Percentiles rank a stretch among this genome's conserved stretches.
These are phyloP conservation scores for Hyperoodon ampullatus DNA, from an alignment of 2,113 vertebrate species.

Conservation along the genomic window DNA sequence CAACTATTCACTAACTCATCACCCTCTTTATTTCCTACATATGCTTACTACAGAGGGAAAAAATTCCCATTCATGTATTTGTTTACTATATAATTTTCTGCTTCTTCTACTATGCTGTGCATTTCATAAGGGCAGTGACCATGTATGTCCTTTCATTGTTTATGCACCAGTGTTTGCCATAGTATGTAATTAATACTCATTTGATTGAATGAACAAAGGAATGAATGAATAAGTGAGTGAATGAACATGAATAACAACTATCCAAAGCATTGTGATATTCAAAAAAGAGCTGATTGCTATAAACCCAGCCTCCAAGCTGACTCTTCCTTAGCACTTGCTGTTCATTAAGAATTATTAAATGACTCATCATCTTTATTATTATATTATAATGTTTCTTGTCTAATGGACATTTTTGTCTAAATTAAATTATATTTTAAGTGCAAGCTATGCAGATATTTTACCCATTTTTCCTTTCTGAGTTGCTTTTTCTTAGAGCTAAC, in stretches of 20 bases:
- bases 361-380: constrained; percentile 67
- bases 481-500: constrained; percentile 69
- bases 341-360: constrained; percentile 71
- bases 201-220: background rate
- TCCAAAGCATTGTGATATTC: background rate
- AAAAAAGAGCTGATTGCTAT: background rate
- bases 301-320: background rate
- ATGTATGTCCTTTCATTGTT: background rate
- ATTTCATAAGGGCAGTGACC: background rate
- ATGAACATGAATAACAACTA: background rate
- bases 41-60: background rate
- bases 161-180: background rate
- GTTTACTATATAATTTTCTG: background rate
- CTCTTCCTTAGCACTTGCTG: constrained; percentile 63
- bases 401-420: constrained; percentile 60
- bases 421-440: constrained; percentile 75
- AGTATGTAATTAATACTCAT: background rate
- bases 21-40: background rate
- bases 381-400: constrained; percentile 49
- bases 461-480: constrained; percentile 67
- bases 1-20: background rate
- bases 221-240: background rate
- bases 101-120: background rate
- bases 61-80: background rate
- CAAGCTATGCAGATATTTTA: constrained; percentile 77